phyloP scores from a whole-genome alignment of 2,113 vertebrate species.

The Chaetura pelagica region DNA sequence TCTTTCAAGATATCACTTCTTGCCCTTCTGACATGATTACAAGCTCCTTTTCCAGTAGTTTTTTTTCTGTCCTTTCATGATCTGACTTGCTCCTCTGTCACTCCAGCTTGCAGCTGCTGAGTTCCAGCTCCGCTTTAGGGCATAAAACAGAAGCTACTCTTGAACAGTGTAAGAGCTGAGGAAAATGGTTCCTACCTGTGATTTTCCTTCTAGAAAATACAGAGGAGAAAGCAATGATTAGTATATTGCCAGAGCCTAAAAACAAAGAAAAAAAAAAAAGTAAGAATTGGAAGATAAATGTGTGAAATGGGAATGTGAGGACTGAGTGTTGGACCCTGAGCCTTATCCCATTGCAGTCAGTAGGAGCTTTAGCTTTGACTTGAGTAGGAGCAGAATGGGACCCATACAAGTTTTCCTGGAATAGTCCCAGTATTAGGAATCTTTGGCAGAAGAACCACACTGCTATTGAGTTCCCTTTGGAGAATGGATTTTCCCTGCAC shows the following conservation, averaged over 20 bases:
- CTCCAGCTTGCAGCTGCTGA: conserved; percentile 6
- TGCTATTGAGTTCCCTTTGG: conserved; percentile 33
- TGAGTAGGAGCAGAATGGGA: not conserved
- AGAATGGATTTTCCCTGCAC: conserved; percentile 28
- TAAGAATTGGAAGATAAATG: not conserved
- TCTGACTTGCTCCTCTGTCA: conserved; percentile 54
- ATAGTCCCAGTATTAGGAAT: conserved; percentile 15
- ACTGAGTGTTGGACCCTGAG: not conserved
- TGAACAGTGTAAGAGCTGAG: not conserved
- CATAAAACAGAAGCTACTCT: not conserved
- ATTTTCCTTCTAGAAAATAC: not conserved
- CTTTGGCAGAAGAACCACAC: conserved; percentile 15
- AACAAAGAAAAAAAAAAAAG: not conserved
- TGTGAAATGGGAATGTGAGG: not conserved
- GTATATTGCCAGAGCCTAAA: not conserved
- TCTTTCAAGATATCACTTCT: not conserved
- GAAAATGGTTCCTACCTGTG: not conserved
- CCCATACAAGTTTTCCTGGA: conserved; percentile 50
- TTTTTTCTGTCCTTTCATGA: conserved; percentile 32
- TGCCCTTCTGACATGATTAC: not conserved
- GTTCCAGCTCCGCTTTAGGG: not conserved
- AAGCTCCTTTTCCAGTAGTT: not conserved
- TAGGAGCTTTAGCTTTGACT: conserved; percentile 11
- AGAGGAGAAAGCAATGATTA: not conserved
- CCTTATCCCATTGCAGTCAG: not conserved